Conservation (phyloP, 2,797 vertebrate genomes). For the Hydrocynus forskahlii region DNA sequence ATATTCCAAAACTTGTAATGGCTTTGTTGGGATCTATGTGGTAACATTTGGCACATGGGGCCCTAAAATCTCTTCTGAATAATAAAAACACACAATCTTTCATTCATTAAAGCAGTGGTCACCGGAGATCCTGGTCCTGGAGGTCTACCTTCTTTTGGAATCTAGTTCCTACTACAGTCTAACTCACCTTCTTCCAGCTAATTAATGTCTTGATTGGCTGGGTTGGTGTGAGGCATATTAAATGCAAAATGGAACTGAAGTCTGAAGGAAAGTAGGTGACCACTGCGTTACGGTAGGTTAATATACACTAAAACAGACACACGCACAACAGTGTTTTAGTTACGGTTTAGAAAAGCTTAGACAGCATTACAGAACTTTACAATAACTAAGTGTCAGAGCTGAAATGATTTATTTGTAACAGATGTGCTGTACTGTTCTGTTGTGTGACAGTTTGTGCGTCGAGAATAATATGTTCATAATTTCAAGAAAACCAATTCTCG, state of each 20-base stretch:
- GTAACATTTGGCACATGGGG: neutral
- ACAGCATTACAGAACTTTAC: too few species aligned
- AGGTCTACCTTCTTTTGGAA: too few species aligned
- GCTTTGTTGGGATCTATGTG: neutral
- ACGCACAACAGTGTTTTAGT: too few species aligned
- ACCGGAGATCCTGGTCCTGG: too few species aligned
- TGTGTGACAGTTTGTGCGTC: neutral
- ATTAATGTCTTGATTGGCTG: too few species aligned
- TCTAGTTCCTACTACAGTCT: too few species aligned
- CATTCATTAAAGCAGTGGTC: neutral
- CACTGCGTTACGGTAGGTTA: neutral
- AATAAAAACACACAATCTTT: neutral
- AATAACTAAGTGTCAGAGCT: neutral
- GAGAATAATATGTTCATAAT: neutral
- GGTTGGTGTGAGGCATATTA: too few species aligned
- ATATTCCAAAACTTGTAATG: neutral
- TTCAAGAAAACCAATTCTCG: neutral
- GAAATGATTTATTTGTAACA: neutral
- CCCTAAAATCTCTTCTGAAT: neutral
- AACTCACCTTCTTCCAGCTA: too few species aligned
- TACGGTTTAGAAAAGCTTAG: too few species aligned
- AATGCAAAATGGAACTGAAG: too few species aligned
- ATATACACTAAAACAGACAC: neutral
- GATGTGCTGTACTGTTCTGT: conserved; percentile 14
- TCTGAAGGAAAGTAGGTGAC: too few species aligned